Evolutionary conservation across 1,140 invertebrate species (phyloP).

Genomic region (Sipha flava): DNA sequence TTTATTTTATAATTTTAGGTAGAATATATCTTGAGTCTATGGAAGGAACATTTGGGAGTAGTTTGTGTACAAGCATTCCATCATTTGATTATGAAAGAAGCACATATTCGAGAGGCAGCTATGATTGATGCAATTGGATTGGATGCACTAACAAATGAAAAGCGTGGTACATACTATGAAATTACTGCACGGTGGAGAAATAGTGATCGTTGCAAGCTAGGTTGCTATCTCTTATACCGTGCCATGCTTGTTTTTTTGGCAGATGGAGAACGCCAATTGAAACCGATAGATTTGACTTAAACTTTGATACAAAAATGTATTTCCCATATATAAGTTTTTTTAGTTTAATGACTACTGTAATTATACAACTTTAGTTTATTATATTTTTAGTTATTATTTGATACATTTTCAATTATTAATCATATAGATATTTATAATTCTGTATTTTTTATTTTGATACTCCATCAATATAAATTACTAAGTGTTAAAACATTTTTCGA

Average conservation of each 20-base stretch:
- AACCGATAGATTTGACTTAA: conserved; percentile 50
- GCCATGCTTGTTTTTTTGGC: conserved; percentile 74
- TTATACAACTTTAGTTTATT: neutral
- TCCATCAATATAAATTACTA: too few relatives aligned
- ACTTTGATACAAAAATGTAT: conserved; percentile 46
- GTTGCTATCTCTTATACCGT: conserved; percentile 72
- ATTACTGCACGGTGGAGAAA: conserved; percentile 61
- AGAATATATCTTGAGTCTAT: conserved; percentile 75
- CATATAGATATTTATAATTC: neutral
- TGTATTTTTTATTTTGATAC: neutral
- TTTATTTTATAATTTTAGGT: conserved; percentile 56
- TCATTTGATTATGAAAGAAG: conserved; percentile 82
- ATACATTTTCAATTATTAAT: neutral
- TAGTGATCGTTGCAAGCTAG: conserved; percentile 61
- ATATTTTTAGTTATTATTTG: too few relatives aligned
- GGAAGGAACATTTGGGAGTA: conserved; percentile 72
- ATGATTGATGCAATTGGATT: conserved; percentile 84
- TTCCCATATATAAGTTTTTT: neutral
- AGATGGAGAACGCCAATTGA: conserved; percentile 75
- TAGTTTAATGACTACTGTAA: neutral
- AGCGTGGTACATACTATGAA: conserved; percentile 77
- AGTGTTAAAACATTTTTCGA: too few relatives aligned
- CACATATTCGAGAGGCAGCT: conserved; percentile 82
- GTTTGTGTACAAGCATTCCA: conserved; percentile 86
- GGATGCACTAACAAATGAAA: conserved; percentile 69